phyloP scores from a whole-genome alignment of 2,888 invertebrate genomes.

The Agrypnus murinus region DNA sequence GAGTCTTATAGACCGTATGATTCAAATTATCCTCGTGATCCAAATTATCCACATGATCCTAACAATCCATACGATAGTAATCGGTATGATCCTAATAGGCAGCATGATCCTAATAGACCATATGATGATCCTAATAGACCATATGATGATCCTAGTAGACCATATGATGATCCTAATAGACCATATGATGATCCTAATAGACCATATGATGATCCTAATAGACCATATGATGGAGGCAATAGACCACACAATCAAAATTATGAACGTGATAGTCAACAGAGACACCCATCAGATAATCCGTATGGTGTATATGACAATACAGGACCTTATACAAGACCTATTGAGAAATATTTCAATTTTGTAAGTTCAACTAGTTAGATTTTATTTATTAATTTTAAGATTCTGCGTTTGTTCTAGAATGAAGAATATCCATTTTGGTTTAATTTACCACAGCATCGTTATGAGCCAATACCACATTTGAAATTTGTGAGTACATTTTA shows the following conservation, averaged over 20 bases:
- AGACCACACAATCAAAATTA: no score
- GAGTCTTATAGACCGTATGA: slow-evolving; percentile 13
- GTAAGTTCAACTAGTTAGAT: slow-evolving; percentile 70
- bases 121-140: slow-evolving; percentile 28
- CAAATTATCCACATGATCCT: slow-evolving; percentile 43
- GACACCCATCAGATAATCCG: slow-evolving; percentile 7
- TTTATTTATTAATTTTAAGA: slow-evolving; percentile 18
- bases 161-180: slow-evolving; percentile 38
- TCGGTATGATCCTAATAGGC: slow-evolving; percentile 17
- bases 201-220: slow-evolving; percentile 11
- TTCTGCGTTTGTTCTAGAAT: slow-evolving; percentile 72
- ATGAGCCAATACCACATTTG: slow-evolving; percentile 80
- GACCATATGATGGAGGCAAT: neutral
- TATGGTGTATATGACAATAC: slow-evolving; percentile 11
- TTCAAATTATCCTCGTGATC: slow-evolving; percentile 34
- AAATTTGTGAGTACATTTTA: slow-evolving; percentile 78
- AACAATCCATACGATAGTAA: slow-evolving; percentile 36
- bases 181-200: slow-evolving; percentile 25
- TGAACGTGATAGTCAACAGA: neutral
- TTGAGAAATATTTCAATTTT: slow-evolving; percentile 85
- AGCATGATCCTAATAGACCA: slow-evolving; percentile 22
- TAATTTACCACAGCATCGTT: slow-evolving; percentile 76
- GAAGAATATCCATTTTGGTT: slow-evolving; percentile 90
- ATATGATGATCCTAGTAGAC: slow-evolving; percentile 18
- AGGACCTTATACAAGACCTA: slow-evolving; percentile 59